A percentile compares a stretch with the other conserved stretches of the same genome.
These are phyloP conservation scores for Darevskia mixta DNA, from an alignment of 2,797 vertebrate species.

Conservation along the genomic window DNA sequence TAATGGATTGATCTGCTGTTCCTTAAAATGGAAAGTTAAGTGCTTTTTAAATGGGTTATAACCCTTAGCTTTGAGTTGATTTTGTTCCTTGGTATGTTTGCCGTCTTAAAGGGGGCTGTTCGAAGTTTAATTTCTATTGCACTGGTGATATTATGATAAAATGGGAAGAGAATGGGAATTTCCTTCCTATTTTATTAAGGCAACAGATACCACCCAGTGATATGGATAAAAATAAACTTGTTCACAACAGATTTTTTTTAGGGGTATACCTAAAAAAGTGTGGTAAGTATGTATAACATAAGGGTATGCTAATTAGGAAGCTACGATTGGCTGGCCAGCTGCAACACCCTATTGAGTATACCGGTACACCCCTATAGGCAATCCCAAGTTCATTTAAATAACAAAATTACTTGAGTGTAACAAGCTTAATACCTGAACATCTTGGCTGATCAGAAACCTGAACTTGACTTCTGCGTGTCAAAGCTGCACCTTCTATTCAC, in stretches of 20 bases:
- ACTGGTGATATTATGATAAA: background rate
- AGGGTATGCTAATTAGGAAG: background rate
- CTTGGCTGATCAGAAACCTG: background rate
- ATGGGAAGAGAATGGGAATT: too few relatives aligned
- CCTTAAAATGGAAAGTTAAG: slow-evolving; percentile 48
- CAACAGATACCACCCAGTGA: too few relatives aligned
- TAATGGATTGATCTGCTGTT: slow-evolving; percentile 29
- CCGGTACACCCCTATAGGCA: background rate
- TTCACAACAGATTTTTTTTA: background rate
- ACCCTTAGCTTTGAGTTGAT: background rate
- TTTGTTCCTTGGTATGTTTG: background rate
- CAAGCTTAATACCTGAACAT: background rate
- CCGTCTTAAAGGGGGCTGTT: background rate
- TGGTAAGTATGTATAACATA: background rate
- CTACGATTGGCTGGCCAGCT: background rate
- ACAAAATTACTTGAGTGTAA: background rate
- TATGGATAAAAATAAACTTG: background rate
- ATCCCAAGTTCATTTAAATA: background rate
- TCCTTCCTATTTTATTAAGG: background rate
- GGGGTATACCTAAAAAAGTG: background rate
- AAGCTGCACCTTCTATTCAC: slow-evolving; percentile 4
- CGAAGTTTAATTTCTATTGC: background rate
- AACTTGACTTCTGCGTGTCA: background rate
- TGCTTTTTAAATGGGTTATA: slow-evolving; percentile 14
- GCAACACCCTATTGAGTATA: background rate